Conservation (phyloP, 35 echinoderm and acorn worm genomes). For the Lytechinus variegatus region DNA sequence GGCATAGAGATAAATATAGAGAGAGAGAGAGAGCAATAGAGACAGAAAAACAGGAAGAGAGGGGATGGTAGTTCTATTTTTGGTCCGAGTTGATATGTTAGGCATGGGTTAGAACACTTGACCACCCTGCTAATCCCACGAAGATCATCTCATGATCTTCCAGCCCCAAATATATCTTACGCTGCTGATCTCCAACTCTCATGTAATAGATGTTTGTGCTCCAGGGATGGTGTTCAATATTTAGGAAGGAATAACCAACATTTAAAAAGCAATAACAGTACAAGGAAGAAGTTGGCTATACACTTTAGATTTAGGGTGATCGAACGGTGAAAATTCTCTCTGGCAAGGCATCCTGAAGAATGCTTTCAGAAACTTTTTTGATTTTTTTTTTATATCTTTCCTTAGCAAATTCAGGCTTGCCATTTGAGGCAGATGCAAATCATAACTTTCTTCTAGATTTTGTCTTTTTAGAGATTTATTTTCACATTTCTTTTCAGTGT, state of each 20-base stretch:
- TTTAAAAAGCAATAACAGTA: background rate
- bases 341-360: background rate
- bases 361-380: background rate
- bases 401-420: background rate
- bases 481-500: background rate
- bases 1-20: background rate
- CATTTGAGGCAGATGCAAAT: background rate
- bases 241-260: background rate
- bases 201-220: background rate
- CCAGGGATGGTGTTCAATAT: background rate
- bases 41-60: background rate
- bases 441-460: background rate
- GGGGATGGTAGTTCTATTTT: background rate
- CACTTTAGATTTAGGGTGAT: background rate
- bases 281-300: background rate
- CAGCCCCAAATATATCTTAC: background rate
- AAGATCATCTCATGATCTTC: background rate
- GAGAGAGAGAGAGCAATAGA: background rate
- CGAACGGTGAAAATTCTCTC: background rate
- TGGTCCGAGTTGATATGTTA: background rate
- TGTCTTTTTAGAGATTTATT: background rate
- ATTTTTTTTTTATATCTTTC: background rate
- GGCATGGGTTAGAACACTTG: conserved; percentile 9
- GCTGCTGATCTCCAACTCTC: background rate
- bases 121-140: background rate